phyloP scores from a whole-genome alignment of 2,888 invertebrate species.

The Capitulum mitella region DNA sequence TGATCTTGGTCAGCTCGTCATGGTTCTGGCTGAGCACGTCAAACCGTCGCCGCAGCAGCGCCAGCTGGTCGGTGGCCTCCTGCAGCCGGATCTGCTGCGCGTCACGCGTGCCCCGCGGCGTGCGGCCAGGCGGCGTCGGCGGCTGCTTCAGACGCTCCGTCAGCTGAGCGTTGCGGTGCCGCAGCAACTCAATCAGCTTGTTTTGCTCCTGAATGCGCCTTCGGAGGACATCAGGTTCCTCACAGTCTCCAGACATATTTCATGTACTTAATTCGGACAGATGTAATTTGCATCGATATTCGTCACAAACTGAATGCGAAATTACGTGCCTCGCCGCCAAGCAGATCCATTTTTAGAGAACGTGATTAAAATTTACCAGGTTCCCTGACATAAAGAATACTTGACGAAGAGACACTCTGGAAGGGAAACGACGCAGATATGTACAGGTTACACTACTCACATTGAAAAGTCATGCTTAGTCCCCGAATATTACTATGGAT shows the following conservation, averaged over 20 bases:
- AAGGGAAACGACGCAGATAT: too few relatives aligned
- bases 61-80: background rate
- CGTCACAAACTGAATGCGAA: too few relatives aligned
- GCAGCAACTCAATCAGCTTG: background rate
- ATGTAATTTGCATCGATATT: too few relatives aligned
- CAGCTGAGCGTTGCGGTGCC: background rate
- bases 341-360: too few relatives aligned
- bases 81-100: constrained; percentile 2
- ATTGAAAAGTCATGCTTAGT: too few relatives aligned
- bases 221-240: background rate
- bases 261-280: background rate
- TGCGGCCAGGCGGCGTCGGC: background rate
- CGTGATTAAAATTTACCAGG: too few relatives aligned
- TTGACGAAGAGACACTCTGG: too few relatives aligned
- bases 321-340: too few relatives aligned
- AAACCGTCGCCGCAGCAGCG: background rate
- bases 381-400: too few relatives aligned
- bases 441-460: too few relatives aligned
- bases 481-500: too few relatives aligned
- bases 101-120: background rate
- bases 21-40: background rate
- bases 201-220: background rate
- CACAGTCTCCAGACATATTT: constrained; percentile 8
- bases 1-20: constrained; percentile 21
- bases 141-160: background rate